Evolutionary conservation across 1,140 invertebrate genomes (phyloP), one percentile per base, ranked within the genome.

Genomic region (Agrypnia vestita): DNA sequence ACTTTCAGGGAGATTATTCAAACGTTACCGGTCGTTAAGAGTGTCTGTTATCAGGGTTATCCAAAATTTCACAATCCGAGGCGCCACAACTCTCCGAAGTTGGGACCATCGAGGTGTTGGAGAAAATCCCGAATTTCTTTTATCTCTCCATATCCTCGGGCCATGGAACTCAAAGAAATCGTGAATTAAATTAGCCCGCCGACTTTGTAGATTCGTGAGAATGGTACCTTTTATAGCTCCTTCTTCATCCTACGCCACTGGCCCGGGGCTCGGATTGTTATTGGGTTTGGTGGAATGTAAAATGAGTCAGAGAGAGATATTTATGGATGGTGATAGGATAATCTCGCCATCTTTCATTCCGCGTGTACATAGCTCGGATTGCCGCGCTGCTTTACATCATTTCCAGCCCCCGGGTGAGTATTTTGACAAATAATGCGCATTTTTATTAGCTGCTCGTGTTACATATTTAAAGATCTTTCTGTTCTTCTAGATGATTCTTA

Each of bases 301-400:
- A 81, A 81, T 81, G 80, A 81, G 80, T 78, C 80, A 78, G 64
- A 77, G 49, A 69, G 62, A 47, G 67, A 81, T 81, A 81, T 81
- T 81, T 81, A 81, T 78, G 80, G 80, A 76, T 74, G 80, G 78
- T 81, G 80, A 81, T 81, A 78, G 76, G 80, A 81, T 81, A 81
- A 81, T 81, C 80, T 78, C 56, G 64, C 53, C 53, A 76, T 76
- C 74, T 76, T 62, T 64, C 74, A 76, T 74, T 74, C 71, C 17
- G 53, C 71, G 62, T 47, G 44, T 71, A 62, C 69, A 47, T 80
- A 15, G 51, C 56, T 6, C 3, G 56, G 64, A 71, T 79, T 64
- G 15, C 74, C 15, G 51, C 21, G 43, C 12, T 44, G 73, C 69
- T 25, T 51, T 44, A 43, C 56, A 47, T 62, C 55, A 76, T 61